These are phyloP conservation scores for Dolichopus griseipennis DNA, from an alignment of 2,888 invertebrate species.

Conservation along the genomic window DNA sequence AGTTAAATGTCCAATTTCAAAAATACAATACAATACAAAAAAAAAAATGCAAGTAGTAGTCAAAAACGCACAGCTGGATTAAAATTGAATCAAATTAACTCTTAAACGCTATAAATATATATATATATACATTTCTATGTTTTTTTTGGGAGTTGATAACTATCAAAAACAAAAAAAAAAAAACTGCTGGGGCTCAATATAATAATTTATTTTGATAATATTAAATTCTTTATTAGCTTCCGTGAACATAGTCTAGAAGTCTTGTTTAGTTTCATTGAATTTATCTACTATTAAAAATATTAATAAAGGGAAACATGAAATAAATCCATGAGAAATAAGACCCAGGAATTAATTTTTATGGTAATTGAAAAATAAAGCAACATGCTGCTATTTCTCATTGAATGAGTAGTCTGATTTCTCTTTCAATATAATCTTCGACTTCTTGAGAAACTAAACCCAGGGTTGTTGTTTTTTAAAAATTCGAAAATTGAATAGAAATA, in stretches of 20 bases:
- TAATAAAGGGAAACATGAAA: too few relatives aligned
- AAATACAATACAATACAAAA: background rate
- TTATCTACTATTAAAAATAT: background rate
- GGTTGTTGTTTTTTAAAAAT: too few relatives aligned
- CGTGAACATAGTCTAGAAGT: background rate
- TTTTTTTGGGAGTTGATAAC: background rate
- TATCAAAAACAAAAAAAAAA: too few relatives aligned
- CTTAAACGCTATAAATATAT: background rate
- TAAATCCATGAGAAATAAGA: too few relatives aligned
- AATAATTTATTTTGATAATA: background rate
- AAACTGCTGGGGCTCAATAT: too few relatives aligned
- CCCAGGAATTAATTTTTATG: too few relatives aligned
- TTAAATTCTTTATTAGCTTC: background rate
- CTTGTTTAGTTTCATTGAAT: background rate
- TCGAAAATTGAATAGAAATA: too few relatives aligned
- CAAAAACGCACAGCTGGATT: background rate
- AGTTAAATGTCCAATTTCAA: background rate
- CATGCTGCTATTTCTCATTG: too few relatives aligned
- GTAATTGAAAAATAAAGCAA: too few relatives aligned
- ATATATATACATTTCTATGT: background rate
- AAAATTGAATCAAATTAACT: slow-evolving; percentile 1
- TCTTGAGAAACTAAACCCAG: too few relatives aligned
- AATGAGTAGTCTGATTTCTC: too few relatives aligned
- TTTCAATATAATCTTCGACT: too few relatives aligned
- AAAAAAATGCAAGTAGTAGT: background rate